phyloP scores from a whole-genome alignment of 2,113 vertebrate species.

The Benitochromis conjunctus region DNA sequence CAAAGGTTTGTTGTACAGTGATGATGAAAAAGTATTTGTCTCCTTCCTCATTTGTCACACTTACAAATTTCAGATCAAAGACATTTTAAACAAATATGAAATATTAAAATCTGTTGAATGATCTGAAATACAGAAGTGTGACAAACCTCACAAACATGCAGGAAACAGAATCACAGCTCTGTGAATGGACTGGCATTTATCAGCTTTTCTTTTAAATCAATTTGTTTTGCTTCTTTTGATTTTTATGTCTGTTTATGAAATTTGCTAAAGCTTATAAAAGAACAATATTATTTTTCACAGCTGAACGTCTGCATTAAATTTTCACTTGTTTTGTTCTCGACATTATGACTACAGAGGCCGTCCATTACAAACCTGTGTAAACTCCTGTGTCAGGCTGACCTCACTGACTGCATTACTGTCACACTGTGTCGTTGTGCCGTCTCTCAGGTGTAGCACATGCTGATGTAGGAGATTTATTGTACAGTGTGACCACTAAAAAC shows the following conservation, averaged over 20 bases:
- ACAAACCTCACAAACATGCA: background rate
- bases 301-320: background rate
- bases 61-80: background rate
- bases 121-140: background rate
- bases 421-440: too few species aligned
- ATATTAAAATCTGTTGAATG: background rate
- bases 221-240: background rate
- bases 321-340: too few species aligned
- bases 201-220: background rate
- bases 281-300: background rate
- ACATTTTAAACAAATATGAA: background rate
- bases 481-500: too few species aligned
- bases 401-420: too few species aligned
- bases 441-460: too few species aligned
- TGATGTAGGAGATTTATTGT: too few species aligned
- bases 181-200: background rate
- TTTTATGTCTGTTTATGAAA: background rate
- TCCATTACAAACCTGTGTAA: too few species aligned
- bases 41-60: background rate
- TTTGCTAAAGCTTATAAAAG: background rate
- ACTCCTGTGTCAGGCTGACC: too few species aligned
- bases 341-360: background rate
- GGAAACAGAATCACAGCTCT: too few species aligned
- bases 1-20: background rate
- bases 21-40: too few species aligned